Base-by-base conservation (phyloP, 1,140 invertebrate genomes). In the Matsumurasca onukii region DNA sequence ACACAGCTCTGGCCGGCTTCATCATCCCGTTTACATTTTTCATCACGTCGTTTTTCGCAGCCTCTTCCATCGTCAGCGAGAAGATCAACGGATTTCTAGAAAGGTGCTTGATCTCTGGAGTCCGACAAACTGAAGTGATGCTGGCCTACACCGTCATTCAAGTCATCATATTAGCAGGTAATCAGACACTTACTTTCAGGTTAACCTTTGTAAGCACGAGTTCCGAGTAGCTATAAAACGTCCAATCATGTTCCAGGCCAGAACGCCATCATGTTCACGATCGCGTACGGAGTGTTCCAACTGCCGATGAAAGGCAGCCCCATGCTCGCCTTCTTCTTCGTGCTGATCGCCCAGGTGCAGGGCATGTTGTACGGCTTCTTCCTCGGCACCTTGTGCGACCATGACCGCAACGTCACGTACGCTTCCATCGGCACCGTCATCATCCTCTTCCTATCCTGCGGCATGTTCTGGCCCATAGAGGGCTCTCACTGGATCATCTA, bases 401-500 rank as follows among this genome's bases (percentile, higher is more conserved):
- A n/a, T n/a, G n/a, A n/a, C n/a, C n/a, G n/a, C n/a, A n/a, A n/a
- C 29, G 85, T 85, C 3, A 83, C 84, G 48, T 84, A 85, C 75
- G 72, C 84, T 29, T 79, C 83, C 22, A 75, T 86, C 3, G 85
- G 85, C 3, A 80, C 79, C 22, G 84, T 86, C 63, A 85, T 85
- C 69, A 83, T 84, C 0, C 80, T 81, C 66, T 73, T 86, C 17
- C 70, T 82, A 12, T 69, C 82, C 2, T 79, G 80, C 75, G 83
- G 82, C 82, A 86, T 87, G 29, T 82, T 88, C 65, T 88, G 86
- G 86, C 86, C 86, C 1, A 75, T 86, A n/a, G 82, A 88, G 78
- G 85, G 85, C 5, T 86, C 86, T 76, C 84, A 85, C 2, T 70
- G 73, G n/a, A 79, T 80, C 71, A 74, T 88, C 31, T 75, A 77